These are phyloP conservation scores for Nothoprocta pentlandii DNA, from an alignment of 2,113 vertebrate species.

Conservation along the genomic window DNA sequence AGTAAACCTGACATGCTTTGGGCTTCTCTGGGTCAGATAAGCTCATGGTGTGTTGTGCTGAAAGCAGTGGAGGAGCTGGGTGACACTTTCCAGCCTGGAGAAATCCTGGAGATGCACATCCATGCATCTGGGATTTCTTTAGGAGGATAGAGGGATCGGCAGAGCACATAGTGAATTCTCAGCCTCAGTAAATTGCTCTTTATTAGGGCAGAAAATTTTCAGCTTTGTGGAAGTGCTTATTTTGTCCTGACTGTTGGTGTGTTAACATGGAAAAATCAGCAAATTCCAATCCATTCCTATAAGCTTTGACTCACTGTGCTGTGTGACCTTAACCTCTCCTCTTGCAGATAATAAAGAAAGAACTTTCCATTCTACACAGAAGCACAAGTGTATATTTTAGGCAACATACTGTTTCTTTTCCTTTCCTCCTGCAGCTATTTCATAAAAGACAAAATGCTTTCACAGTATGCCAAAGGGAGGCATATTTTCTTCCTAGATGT, in stretches of 20 bases:
- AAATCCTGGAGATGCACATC: rapidly evolving
- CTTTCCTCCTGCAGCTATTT: neutral
- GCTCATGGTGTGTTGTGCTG: rapidly evolving
- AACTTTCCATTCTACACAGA: neutral
- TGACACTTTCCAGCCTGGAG: neutral
- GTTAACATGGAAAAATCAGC: neutral
- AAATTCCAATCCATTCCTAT: neutral
- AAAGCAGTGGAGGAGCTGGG: neutral
- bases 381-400: neutral
- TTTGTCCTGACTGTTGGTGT: neutral
- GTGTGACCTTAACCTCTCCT: neutral
- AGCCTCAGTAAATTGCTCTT: neutral
- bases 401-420: neutral
- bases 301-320: neutral
- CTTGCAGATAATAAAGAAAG: neutral
- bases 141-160: neutral
- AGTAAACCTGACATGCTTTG: neutral
- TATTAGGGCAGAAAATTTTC: neutral
- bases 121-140: neutral
- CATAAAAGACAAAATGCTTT: neutral
- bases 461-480: neutral
- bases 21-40: neutral
- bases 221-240: neutral
- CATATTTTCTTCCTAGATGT: neutral
- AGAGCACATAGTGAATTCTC: neutral